phyloP scores from a whole-genome alignment of 2,888 invertebrate species.

The Cephus spinipes region DNA sequence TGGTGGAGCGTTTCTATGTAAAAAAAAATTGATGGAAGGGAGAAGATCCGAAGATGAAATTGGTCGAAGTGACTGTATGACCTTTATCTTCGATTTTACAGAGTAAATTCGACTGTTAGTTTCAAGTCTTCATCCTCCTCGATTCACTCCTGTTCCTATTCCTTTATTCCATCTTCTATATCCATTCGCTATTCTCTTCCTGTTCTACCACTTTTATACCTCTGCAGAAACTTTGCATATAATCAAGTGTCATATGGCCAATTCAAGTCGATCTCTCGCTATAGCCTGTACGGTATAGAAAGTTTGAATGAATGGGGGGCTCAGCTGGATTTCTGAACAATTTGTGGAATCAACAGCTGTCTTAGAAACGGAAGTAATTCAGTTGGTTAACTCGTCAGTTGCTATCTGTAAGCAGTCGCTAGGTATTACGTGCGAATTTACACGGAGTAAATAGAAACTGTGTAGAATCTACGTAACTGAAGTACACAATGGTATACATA shows the following conservation, averaged over 20 bases:
- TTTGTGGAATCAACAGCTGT: background rate
- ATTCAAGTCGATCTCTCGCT: background rate
- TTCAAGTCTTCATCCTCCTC: background rate
- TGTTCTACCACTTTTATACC: background rate
- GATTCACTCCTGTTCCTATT: background rate
- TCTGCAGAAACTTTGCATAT: background rate
- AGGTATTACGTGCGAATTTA: constrained; percentile 48
- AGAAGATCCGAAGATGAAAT: constrained; percentile 23
- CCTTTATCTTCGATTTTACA: constrained; percentile 25
- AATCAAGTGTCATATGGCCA: background rate
- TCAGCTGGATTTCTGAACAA: background rate
- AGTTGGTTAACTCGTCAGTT: background rate
- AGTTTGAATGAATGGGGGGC: background rate
- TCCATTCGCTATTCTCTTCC: background rate
- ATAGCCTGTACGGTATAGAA: background rate
- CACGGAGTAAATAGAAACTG: constrained; percentile 46
- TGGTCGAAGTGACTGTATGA: constrained; percentile 29
- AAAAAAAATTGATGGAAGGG: constrained; percentile 18
- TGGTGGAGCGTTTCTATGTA: constrained; percentile 15
- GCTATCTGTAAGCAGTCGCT: background rate
- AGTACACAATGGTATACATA: constrained; percentile 31
- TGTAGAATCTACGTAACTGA: constrained; percentile 46
- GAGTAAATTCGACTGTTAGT: background rate
- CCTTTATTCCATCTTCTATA: background rate
- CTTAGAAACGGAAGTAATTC: background rate